These are phyloP conservation scores for Phataginus tricuspis DNA, from an alignment of 2,797 vertebrate species.

Conservation along the genomic window DNA sequence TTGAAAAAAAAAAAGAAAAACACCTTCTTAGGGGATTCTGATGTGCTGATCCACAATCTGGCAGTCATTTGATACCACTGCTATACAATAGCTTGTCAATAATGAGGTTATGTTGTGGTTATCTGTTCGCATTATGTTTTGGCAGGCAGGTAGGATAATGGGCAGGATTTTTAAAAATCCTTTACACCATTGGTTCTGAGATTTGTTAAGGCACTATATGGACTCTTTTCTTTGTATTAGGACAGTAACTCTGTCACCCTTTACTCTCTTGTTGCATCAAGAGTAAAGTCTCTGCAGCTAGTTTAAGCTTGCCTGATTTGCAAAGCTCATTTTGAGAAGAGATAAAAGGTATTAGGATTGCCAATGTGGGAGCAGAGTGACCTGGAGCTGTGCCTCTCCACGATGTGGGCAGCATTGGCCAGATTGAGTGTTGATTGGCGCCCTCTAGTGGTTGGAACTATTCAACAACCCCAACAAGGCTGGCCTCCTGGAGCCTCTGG, in stretches of 20 bases:
- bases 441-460: constrained; percentile 65
- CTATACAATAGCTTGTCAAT: neutral
- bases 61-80: neutral
- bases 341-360: neutral
- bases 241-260: neutral
- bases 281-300: neutral
- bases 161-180: neutral
- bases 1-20: neutral
- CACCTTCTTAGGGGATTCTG: neutral
- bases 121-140: neutral
- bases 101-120: neutral
- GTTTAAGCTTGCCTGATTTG: neutral
- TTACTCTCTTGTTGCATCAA: neutral
- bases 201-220: neutral
- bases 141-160: neutral
- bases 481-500: fast-evolving
- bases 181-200: neutral
- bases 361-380: neutral
- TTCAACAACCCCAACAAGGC: neutral
- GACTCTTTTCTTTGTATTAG: neutral
- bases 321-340: neutral
- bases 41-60: neutral
- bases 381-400: neutral
- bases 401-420: neutral
- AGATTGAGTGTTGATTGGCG: constrained; percentile 6